Evolutionary conservation across 2,797 vertebrate species (phyloP).

Genomic region (Hippopotamyrus pictus): DNA sequence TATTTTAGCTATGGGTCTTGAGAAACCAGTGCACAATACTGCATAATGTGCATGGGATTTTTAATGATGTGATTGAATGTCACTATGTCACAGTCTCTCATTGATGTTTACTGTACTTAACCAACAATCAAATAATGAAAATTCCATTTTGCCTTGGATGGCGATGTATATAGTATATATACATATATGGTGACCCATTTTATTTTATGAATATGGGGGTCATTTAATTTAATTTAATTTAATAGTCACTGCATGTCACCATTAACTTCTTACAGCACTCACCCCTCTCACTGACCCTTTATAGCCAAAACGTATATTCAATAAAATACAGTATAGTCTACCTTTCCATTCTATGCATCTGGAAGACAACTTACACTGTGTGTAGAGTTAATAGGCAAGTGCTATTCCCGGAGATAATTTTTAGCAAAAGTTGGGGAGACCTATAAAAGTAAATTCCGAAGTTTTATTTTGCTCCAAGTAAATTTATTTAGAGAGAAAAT

Average conservation of each 20-base stretch:
- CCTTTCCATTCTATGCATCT: not conserved
- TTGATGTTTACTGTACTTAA: not conserved
- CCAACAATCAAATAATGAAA: not conserved
- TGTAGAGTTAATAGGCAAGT: not conserved
- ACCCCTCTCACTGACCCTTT: not conserved
- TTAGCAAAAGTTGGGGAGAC: not conserved
- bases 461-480: not conserved
- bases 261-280: not conserved
- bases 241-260: not conserved
- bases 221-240: not conserved
- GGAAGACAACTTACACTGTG: not conserved
- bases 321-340: not conserved
- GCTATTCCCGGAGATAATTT: not conserved
- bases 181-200: not conserved
- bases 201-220: not conserved
- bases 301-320: not conserved
- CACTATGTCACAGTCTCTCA: not conserved
- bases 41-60: not conserved
- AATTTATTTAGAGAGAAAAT: not conserved
- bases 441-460: not conserved
- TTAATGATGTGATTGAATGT: not conserved
- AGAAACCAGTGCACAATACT: not conserved
- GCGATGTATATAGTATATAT: not conserved
- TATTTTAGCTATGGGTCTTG: not conserved
- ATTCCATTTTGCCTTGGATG: not conserved